Evolutionary conservation across 2,113 vertebrate species (phyloP).

Genomic region (Elephantulus edwardii): DNA sequence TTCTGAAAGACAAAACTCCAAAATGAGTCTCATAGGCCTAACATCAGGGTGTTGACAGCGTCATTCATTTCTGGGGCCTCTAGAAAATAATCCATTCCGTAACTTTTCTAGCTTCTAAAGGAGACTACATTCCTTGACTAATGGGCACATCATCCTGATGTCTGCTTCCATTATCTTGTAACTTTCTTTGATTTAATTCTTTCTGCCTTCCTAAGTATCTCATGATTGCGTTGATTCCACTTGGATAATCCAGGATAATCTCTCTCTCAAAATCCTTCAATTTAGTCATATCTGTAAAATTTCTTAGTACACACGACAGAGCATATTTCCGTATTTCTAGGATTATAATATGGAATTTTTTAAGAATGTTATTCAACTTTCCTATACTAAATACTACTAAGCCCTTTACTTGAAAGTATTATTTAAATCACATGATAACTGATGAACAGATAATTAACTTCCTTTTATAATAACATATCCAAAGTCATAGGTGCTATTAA

Average conservation of each 20-base stretch:
- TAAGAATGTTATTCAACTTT: background rate
- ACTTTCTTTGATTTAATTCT: background rate
- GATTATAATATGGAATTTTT: background rate
- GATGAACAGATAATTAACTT: background rate
- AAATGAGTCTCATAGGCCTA: background rate
- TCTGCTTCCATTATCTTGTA: background rate
- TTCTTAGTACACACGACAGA: background rate
- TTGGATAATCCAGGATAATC: background rate
- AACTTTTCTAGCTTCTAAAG: background rate
- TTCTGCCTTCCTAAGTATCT: background rate
- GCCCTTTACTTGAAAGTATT: background rate
- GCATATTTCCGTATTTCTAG: background rate
- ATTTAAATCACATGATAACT: background rate
- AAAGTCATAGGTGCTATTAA: background rate
- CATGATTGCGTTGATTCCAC: background rate
- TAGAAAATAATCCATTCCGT: background rate
- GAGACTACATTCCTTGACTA: background rate
- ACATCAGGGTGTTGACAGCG: background rate
- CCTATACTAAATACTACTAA: background rate
- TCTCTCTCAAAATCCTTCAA: background rate
- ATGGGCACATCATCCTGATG: too few relatives aligned
- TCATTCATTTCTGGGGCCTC: too few relatives aligned
- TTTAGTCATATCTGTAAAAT: background rate
- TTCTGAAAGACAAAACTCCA: background rate
- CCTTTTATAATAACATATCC: background rate